Evolutionary conservation across 2,888 invertebrate species (phyloP), one percentile per base, ranked within the genome.

Genomic region (Micropterix aruncella): DNA sequence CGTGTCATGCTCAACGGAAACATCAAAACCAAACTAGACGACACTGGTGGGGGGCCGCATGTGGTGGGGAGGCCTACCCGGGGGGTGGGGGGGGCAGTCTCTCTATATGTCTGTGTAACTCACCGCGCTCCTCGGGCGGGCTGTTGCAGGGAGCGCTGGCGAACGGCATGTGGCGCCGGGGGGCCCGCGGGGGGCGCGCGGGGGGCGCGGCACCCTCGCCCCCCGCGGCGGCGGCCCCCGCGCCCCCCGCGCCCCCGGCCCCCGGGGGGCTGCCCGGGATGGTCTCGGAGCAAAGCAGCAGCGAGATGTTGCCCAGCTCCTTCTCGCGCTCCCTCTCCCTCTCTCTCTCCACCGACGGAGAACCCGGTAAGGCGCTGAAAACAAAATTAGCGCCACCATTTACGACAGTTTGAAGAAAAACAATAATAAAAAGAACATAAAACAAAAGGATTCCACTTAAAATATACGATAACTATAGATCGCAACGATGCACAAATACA

Each of bases 211-310:
- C 57, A 56, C 43, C 47, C 42, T 50, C 45, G 18, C 36, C 27
- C 19, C 27, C 18, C 7, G 7, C 27, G 5, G 7, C 27, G 7
- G 27, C 5, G 12, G 7, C 27, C 12, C 27, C 27, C 12, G 7
- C 45, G 19, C 48, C 48, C 42, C 51, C 52, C 17, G 45, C 53
- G 49, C 52, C 72, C 19, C 60, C 60, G 40, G 78, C 77, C 0
- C 87, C 84, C 40, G 86, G 84, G 3, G 91, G 91, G 58, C 89
- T 90, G 16, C 90, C 86, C 1, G 91, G 92, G 57, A 92, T 90
- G 18, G 88, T 90, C 65, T 92, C 92, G 59, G 89, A 88, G 60
- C 92, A 92, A 9, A 90, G 65, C 51, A 92, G 60, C 48, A 89
- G 65, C 44, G 86, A 85, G 51, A 81, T 78, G 52, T 77, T 75